Evolutionary conservation across 2,797 vertebrate genomes (phyloP), one percentile per base, ranked within the genome.

Genomic region (Spinus pinus): DNA sequence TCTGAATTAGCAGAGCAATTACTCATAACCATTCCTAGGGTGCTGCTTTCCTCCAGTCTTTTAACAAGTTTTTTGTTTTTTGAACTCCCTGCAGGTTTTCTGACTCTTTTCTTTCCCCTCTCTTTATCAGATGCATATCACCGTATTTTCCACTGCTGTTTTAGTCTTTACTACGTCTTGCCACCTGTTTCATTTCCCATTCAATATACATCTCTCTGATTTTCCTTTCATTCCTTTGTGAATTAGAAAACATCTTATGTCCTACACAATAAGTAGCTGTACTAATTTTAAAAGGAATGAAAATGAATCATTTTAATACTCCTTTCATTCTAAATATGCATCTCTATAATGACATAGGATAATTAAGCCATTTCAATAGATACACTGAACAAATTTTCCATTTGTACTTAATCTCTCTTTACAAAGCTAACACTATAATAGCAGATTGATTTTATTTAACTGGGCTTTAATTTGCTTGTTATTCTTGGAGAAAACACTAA

Each of bases 21-120:
- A 2, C 5, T 78, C 27, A 31, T 49, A 88, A 24, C 2, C 4
- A 14, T 81, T 81, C 16, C 18, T 35, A 77, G 4, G 3, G 5
- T 10, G 0, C 20, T 47, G 17, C 6, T 70, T 78, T 77, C 51
- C 47, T 67, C 25, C 35, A 47, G 6, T 0, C 1, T 51, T 73
- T 70, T 33, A 19, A 28, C 47, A 74, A 46, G 5, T 22, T 62
- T 30, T 22, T 75, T 64, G 4, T 73, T 84, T 86, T 74, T 23
- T 74, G 35, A 57, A 14, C 3, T 54, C 4, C 4, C 17, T 87
- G 19, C 3, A 37, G 16, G 7, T 81, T 81, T 78, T 8, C 53
- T 35, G 31, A 9, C 28, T 41, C 3, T 11, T 31, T 56, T 50
- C 14, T 44, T 56, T 12, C 2, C 1, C 3, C 2, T 0, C 1